Evolutionary conservation across 2,113 vertebrate genomes (phyloP), one percentile per base, ranked within the genome.

Genomic region (Odontesthes bonariensis): DNA sequence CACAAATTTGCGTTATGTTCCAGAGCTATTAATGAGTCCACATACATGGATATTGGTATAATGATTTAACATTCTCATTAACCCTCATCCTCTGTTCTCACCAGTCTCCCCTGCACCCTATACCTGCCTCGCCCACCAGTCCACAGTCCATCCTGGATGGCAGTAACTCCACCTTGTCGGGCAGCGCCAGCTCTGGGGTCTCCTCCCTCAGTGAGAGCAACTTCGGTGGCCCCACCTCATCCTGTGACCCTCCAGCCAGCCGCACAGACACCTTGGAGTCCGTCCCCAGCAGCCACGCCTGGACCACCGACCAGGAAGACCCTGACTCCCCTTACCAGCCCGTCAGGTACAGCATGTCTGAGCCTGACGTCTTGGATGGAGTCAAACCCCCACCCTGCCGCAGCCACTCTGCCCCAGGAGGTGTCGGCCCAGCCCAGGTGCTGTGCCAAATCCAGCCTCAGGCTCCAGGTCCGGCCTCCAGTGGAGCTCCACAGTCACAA

Each of bases 61-160:
- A 68, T 16, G 40, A 8, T 31, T 11, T 40, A 17, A 4, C 10
- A 13, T 20, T 10, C 8, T 19, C 49, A 33, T 47, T 60, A 46
- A 46, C 38, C 16, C 57, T 16, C 6, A n/a, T 22, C 19, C 27
- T 27, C 42, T 32, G 12, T 72, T 71, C 64, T 71, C 79, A 1
- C 73, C 91, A 98, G 97, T 97, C 96, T 13, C 96, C 96, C 73
- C 95, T 98, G 65, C 98, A 97, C 73, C 96, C 96, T 69, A 98
- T 98, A 91, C 97, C 97, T 91, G 98, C 97, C 80, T 98, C 96
- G 27, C 98, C 97, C 88, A 99, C 97, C 91, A 98, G 97, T 94
- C 97, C 97, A 0, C 96, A 96, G 91, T 98, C 96, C 67, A 95
- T 96, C 86, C 95, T 98, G 88, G 96, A 97, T 86, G 97, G 97